A percentile compares a stretch with the other conserved stretches of the same genome.
Evolutionary conservation across 2,113 vertebrate species (phyloP).

Genomic region (Epinephelus moara): DNA sequence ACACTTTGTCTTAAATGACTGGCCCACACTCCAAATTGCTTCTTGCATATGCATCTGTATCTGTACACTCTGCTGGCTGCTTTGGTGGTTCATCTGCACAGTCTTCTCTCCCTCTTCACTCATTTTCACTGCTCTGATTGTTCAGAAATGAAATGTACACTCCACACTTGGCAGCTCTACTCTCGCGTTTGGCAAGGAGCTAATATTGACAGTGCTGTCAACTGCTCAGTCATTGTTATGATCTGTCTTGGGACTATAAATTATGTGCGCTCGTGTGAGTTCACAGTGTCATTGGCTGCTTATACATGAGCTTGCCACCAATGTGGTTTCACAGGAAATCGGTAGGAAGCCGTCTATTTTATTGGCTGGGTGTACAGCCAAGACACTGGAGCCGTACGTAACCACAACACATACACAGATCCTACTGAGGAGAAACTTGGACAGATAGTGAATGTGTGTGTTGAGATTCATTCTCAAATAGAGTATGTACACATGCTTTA

Average conservation of each 20-base stretch:
- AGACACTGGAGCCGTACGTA: constrained; percentile 15
- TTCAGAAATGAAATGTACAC: constrained; percentile 27
- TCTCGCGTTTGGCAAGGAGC: not conserved
- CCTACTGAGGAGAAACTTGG: constrained; percentile 1
- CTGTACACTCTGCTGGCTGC: not conserved
- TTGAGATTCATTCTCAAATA: constrained; percentile 28
- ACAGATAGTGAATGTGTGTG: constrained; percentile 12
- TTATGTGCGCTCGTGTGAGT: not conserved
- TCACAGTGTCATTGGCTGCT: constrained; percentile 3
- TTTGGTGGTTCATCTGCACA: not conserved
- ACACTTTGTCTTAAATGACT: not conserved
- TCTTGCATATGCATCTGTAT: not conserved
- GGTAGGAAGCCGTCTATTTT: constrained; percentile 53
- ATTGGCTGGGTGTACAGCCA: constrained; percentile 21
- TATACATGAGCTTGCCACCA: constrained; percentile 3
- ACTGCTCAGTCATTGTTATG: constrained; percentile 28
- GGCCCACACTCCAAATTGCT: not conserved
- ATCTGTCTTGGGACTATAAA: constrained; percentile 12
- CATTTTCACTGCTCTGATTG: constrained; percentile 7
- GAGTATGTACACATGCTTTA: not conserved
- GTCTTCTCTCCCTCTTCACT: not conserved
- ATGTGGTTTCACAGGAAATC: constrained; percentile 66
- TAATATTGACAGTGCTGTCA: constrained; percentile 19
- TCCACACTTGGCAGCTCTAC: constrained; percentile 11
- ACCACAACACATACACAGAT: constrained; percentile 42